Evolutionary conservation across 2,888 invertebrate species (phyloP).

Genomic region (Drosophila gaucha): DNA sequence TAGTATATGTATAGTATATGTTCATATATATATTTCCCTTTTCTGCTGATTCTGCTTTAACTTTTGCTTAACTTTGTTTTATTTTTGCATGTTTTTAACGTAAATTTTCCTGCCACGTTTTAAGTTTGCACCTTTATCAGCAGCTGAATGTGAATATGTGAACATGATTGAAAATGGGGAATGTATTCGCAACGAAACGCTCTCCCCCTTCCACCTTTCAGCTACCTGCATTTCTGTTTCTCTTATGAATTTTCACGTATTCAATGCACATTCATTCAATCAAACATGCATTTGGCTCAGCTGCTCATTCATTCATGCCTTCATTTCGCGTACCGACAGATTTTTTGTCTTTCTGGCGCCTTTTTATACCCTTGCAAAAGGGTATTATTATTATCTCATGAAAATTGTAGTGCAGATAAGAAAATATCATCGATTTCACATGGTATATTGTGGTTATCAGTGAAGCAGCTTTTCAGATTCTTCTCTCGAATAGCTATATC

Average conservation of each 20-base stretch:
- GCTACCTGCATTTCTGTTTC: conserved; percentile 8
- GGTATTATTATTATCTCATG: neutral
- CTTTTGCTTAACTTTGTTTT: conserved; percentile 44
- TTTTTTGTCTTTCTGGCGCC: conserved; percentile 48
- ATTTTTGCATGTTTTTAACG: conserved; percentile 39
- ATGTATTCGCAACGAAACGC: conserved; percentile 1
- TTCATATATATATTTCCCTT: conserved; percentile 8
- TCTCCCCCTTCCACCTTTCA: neutral
- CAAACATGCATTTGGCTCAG: conserved; percentile 64
- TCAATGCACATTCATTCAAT: conserved; percentile 69
- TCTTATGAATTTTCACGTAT: conserved; percentile 48
- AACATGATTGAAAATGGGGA: conserved; percentile 20
- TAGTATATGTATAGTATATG: neutral
- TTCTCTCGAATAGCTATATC: too few relatives aligned
- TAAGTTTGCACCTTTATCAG: conserved; percentile 34
- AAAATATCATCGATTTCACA: neutral
- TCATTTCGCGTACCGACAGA: conserved; percentile 56
- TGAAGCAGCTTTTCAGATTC: too few relatives aligned
- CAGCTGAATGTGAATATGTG: conserved; percentile 51
- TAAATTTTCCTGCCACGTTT: conserved; percentile 38
- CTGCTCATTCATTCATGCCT: conserved; percentile 62
- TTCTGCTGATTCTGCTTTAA: conserved; percentile 34
- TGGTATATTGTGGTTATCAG: too few relatives aligned
- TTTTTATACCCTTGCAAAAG: neutral
- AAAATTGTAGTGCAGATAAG: neutral